These are phyloP conservation scores for Oophaga pumilio DNA, from an alignment of 2,113 vertebrate genomes.

Conservation along the genomic window DNA sequence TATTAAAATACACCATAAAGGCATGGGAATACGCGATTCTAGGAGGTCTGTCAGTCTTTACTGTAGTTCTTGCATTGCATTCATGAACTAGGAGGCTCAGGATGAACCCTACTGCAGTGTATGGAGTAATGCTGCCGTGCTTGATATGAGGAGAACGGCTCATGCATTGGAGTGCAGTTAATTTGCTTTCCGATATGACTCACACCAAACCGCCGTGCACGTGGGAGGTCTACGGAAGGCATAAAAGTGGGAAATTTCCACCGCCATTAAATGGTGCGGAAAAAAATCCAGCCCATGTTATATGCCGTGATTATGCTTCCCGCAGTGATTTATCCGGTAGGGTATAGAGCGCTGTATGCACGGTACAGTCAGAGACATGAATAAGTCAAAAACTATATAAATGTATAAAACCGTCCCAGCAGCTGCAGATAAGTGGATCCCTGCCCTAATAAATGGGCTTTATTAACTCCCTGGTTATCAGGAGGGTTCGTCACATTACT, in stretches of 20 bases:
- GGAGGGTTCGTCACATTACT: background rate
- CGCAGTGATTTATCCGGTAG: background rate
- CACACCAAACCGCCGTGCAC: background rate
- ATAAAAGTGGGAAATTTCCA: background rate
- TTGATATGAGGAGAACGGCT: background rate
- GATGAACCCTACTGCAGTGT: background rate
- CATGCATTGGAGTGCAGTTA: background rate
- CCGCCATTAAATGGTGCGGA: background rate
- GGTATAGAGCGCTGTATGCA: background rate
- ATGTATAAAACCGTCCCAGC: conserved; percentile 17
- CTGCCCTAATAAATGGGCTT: conserved; percentile 4
- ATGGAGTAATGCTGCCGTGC: background rate
- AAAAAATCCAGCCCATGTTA: background rate
- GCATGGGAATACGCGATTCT: too few species aligned
- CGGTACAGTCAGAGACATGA: background rate
- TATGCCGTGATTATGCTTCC: background rate
- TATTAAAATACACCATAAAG: too few species aligned
- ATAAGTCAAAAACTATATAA: background rate
- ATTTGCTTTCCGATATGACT: background rate
- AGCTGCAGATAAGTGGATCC: background rate
- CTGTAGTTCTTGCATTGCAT: background rate
- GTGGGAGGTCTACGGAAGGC: background rate
- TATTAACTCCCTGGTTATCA: conserved; percentile 14
- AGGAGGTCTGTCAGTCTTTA: background rate
- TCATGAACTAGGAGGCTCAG: background rate